Percentiles rank a stretch among this genome's conserved stretches.
Evolutionary conservation across 2,888 invertebrate species (phyloP).

Genomic region (Ormyrus rosae): DNA sequence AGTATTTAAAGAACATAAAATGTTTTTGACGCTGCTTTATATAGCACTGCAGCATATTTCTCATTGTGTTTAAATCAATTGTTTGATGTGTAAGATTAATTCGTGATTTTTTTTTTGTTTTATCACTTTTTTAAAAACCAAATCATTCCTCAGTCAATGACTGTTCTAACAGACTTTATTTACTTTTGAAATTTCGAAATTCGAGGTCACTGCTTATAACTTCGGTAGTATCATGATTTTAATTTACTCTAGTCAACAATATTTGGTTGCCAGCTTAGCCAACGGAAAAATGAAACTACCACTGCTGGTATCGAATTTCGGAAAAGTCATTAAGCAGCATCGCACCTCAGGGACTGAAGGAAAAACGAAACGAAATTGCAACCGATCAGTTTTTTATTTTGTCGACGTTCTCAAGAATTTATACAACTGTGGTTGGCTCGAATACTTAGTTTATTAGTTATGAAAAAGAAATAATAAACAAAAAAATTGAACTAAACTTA

Average conservation of each 20-base stretch:
- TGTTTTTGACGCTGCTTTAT: slow-evolving; percentile 47
- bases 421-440: slow-evolving; percentile 32
- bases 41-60: slow-evolving; percentile 38
- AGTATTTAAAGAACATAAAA: slow-evolving; percentile 46
- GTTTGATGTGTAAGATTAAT: slow-evolving; percentile 38
- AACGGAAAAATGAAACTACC: slow-evolving; percentile 18
- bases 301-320: slow-evolving; percentile 36
- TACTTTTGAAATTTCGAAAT: slow-evolving; percentile 25
- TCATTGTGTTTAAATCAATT: slow-evolving; percentile 51
- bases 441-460: slow-evolving; percentile 45
- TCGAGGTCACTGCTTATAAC: slow-evolving; percentile 36
- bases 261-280: slow-evolving; percentile 46
- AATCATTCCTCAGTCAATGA: slow-evolving; percentile 41
- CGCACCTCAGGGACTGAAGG: slow-evolving; percentile 23
- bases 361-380: slow-evolving; percentile 26
- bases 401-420: slow-evolving; percentile 15
- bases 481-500: slow-evolving; percentile 13
- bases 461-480: slow-evolving; percentile 14
- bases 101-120: slow-evolving; percentile 26
- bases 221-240: slow-evolving; percentile 48
- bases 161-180: slow-evolving; percentile 7
- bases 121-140: slow-evolving; percentile 10
- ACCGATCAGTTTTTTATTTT: slow-evolving; percentile 39
- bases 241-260: slow-evolving; percentile 64
- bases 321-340: slow-evolving; percentile 33